Conservation (phyloP, 2,797 vertebrate species). For the Oreochromis grahami region DNA sequence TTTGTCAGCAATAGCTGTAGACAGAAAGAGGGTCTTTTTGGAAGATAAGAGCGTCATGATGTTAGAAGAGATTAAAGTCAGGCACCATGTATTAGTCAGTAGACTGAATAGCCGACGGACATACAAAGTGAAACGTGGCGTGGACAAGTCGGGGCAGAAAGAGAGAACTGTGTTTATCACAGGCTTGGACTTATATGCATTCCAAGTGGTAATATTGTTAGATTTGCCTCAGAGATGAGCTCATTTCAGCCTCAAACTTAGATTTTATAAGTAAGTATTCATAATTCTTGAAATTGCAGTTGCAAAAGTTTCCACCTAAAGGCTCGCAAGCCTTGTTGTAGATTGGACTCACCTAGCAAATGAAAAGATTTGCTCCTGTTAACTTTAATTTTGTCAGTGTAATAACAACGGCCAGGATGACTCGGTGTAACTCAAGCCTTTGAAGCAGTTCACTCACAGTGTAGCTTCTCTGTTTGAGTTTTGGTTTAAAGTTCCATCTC, state of each 20-base stretch:
- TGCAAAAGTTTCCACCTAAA: neutral
- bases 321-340: neutral
- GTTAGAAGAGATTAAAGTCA: neutral
- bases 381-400: neutral
- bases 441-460: neutral
- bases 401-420: neutral
- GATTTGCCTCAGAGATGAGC: neutral
- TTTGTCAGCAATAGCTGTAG: neutral
- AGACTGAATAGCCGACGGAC: neutral
- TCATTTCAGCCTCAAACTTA: neutral
- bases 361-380: neutral
- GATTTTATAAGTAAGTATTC: neutral
- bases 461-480: neutral
- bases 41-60: neutral
- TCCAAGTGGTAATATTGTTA: neutral
- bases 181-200: neutral
- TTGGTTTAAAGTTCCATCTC: constrained; percentile 15
- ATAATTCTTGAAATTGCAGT: neutral
- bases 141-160: neutral
- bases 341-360: neutral
- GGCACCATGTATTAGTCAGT: neutral
- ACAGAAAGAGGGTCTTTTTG: neutral
- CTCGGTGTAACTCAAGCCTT: neutral
- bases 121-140: neutral
- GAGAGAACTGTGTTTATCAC: neutral